Base-by-base conservation (phyloP, 2,888 invertebrate species). In the Eucriotettix oculatus region DNA sequence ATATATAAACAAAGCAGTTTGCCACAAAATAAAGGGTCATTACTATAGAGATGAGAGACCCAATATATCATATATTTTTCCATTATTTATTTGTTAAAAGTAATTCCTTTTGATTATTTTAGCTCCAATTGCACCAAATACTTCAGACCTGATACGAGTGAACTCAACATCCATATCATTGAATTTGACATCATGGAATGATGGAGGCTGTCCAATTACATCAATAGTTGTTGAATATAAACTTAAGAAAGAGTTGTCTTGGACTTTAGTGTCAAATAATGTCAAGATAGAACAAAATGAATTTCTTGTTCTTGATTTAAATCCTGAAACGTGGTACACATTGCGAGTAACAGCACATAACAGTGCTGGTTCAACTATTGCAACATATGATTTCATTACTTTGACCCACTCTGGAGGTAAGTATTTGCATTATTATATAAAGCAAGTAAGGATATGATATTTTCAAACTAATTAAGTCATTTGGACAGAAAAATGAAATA, bases 91-190 rank as follows among this genome's bases (percentile, higher is more conserved):
- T 29, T 29, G 7, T 29, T 29, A 7, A 29, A 29, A 29, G 3
- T 5, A 29, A 29, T 29, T 29, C 2, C 7, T 29, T 29, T 29
- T 7, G 5, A 44, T 54, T 54, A 16, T 64, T 67, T 40, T 68
- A 75, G 75, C 69, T 54, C 75, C 75, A 16, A 69, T 73, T 40
- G 69, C 69, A 61, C 74, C 75, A 5, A 66, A 71, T 16, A 70
- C 71, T 62, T 70, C 68, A 60, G 68, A 71, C 60, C 67, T 75
- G 29, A 63, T 75, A 52, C 66, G 68, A 9, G 69, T 72, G 10
- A 74, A 75, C 63, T 69, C 71, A 2, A 74, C 75, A 2, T 74
- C 71, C 41, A 70, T 74, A 29, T 68, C 71, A 59, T 69, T 76
- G 41, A 70, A 72, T 65, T 66, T 75, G 54, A 69, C 66, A 52